Conservation (phyloP, 2,888 invertebrate species). For the Teinopalpus imperialis region DNA sequence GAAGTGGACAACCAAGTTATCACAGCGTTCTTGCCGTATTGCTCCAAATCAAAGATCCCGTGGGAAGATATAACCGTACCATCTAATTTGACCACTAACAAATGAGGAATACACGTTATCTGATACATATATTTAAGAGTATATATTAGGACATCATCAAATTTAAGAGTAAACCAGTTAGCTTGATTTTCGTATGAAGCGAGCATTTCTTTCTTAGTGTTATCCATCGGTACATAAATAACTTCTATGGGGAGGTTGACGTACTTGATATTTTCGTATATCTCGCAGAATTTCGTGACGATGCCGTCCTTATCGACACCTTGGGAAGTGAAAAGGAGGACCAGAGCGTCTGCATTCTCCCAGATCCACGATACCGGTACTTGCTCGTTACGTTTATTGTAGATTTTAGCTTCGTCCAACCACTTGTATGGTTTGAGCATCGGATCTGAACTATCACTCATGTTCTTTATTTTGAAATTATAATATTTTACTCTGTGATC, state of each 20-base stretch:
- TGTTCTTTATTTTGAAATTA: no score
- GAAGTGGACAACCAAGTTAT: slow-evolving; percentile 58
- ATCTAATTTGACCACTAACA: slow-evolving; percentile 50
- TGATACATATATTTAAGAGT: slow-evolving; percentile 52
- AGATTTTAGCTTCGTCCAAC: slow-evolving; percentile 49
- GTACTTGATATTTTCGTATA: slow-evolving; percentile 59
- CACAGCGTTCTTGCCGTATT: slow-evolving; percentile 62
- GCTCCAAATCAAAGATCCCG: slow-evolving; percentile 58
- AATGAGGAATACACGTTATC: slow-evolving; percentile 54
- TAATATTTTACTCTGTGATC: neutral
- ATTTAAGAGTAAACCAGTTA: slow-evolving; percentile 66
- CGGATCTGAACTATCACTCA: neutral
- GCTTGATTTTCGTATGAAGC: slow-evolving; percentile 48
- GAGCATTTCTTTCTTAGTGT: slow-evolving; percentile 44
- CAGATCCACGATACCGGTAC: slow-evolving; percentile 50
- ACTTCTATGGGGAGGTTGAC: slow-evolving; percentile 65
- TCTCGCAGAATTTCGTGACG: slow-evolving; percentile 55
- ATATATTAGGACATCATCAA: slow-evolving; percentile 42
- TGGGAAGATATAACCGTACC: slow-evolving; percentile 53
- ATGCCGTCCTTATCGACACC: slow-evolving; percentile 54
- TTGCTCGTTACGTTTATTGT: slow-evolving; percentile 46
- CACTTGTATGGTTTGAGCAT: slow-evolving; percentile 46
- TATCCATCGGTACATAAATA: slow-evolving; percentile 62
- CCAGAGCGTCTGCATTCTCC: slow-evolving; percentile 53
- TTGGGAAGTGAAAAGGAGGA: slow-evolving; percentile 54